Conservation (phyloP, 2,113 vertebrate genomes). For the Cynopterus brachyotis region DNA sequence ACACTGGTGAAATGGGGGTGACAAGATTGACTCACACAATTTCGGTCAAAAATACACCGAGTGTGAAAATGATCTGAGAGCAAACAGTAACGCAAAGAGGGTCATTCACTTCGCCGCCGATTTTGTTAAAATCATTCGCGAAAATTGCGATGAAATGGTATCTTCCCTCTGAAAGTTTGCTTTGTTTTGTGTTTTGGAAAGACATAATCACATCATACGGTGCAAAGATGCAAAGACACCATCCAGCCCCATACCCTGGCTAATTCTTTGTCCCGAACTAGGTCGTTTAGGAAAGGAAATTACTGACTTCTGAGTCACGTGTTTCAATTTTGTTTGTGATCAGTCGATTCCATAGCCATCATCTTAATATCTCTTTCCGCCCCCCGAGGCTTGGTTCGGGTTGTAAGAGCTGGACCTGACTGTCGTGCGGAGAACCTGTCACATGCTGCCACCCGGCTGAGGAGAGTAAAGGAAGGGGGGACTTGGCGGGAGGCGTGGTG, state of each 20-base stretch:
- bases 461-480: accelerated
- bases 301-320: background rate
- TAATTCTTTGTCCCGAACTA: background rate
- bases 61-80: background rate
- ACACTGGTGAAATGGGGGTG: background rate
- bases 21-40: background rate
- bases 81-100: background rate
- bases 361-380: background rate
- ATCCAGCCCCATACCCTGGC: background rate
- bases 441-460: accelerated
- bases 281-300: background rate
- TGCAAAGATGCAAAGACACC: background rate
- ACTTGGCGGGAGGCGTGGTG: accelerated
- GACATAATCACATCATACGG: accelerated
- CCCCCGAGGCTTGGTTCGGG: background rate
- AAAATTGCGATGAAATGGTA: background rate
- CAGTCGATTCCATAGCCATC: background rate
- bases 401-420: background rate
- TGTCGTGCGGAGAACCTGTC: background rate
- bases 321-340: background rate
- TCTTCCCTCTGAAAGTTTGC: background rate
- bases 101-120: background rate
- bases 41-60: background rate
- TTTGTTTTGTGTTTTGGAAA: background rate
- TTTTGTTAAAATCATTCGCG: background rate